Base-by-base conservation (phyloP, 2,113 vertebrate species). In the Psilopsiagon aymara region DNA sequence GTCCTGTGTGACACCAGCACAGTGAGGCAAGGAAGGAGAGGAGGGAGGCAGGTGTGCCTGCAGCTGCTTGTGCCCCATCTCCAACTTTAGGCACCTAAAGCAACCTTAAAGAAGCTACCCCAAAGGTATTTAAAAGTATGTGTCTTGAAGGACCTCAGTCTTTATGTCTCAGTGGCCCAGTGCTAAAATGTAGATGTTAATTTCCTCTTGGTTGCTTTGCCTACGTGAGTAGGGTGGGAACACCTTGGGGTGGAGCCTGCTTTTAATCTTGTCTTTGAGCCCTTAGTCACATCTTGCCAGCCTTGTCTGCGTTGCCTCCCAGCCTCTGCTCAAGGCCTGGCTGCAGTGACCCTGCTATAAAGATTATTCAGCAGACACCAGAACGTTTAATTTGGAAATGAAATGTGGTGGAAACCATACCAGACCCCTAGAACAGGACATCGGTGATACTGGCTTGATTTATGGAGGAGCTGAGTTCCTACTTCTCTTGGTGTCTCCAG, bases 41-140 rank as follows among this genome's bases (percentile, higher is more conserved):
- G 44, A 17, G 18, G 5, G 17, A 53, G 59, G 13, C 11, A 68
- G 12, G 43, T 86, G 37, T 86, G 27, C 37, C 19, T 53, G 11
- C 15, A 57, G 51, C 17, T 31, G 3, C 59, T 16, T 0, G 1
- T 66, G 51, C 17, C 12, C 29, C 2, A 0, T 44, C 17, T 73
- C 62, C 33, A 64, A 6, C 7, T 53, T 35, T 6, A 67, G 49
- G 3, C 29, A 11, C 57, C 43, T 82, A 37, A 76, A 79, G 71
- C 25, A 44, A 5, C 13, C 44, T 86, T 51, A 10, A 49, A 73
- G 67, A 74, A 63, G 3, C 23, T 23, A 51, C 25, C 55, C 20
- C 7, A 37, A 47, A 78, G 37, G 10, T 10, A 11, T 10, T 82
- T n/a, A 25, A 29, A 18, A 62, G 17, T 41, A 49, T 4, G 11